These are phyloP conservation scores for Physeter macrocephalus DNA, from an alignment of 2,113 vertebrate genomes.

Conservation along the genomic window DNA sequence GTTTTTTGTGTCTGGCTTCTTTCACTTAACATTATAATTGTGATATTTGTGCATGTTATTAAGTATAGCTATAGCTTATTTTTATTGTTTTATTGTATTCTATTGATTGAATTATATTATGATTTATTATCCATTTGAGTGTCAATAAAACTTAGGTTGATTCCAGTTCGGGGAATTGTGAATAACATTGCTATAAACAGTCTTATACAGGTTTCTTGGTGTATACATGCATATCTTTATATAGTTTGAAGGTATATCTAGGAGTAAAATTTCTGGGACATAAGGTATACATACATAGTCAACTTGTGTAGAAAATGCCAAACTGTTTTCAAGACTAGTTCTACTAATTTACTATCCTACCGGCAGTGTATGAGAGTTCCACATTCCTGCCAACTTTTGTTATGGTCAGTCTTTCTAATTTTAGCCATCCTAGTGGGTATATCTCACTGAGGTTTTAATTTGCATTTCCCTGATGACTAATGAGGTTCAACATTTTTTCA, in stretches of 20 bases:
- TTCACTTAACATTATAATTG: not conserved
- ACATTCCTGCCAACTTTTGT: not conserved
- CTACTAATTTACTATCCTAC: not conserved
- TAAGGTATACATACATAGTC: not conserved
- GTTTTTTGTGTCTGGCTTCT: not conserved
- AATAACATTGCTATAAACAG: not conserved
- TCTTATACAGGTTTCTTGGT: not conserved
- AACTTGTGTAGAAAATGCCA: not conserved
- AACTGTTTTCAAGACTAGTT: not conserved
- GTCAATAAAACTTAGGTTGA: not conserved
- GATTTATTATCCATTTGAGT: not conserved
- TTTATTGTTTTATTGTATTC: not conserved
- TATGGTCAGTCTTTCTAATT: not conserved
- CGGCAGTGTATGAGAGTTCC: not conserved
- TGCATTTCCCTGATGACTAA: not conserved
- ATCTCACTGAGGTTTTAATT: not conserved
- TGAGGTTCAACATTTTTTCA: not conserved
- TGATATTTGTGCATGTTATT: not conserved
- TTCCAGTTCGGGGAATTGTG: not conserved
- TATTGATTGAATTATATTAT: not conserved
- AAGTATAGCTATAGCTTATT: not conserved
- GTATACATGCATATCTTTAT: not conserved
- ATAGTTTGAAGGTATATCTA: not conserved
- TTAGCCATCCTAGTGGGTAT: not conserved
- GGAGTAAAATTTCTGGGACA: no score